A percentile compares a stretch with the other conserved stretches of the same genome.
These are phyloP conservation scores for Galerucella pusilla DNA, from an alignment of 2,888 invertebrate genomes.

Conservation along the genomic window DNA sequence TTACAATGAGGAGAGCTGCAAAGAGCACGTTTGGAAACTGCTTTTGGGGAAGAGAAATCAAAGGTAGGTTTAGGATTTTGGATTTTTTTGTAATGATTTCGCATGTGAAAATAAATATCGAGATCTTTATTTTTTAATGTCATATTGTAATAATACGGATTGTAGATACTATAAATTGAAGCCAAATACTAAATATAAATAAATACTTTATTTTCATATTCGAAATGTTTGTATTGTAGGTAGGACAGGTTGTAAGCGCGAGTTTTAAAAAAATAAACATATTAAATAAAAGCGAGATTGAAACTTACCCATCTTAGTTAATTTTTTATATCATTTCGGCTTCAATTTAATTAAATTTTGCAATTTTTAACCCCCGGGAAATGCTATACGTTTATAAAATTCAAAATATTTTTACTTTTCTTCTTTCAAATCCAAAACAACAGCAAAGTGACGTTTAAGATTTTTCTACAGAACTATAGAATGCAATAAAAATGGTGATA, in stretches of 20 bases:
- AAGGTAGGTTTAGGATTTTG: constrained; percentile 61
- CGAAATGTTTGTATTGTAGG: constrained; percentile 30
- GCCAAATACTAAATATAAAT: not conserved
- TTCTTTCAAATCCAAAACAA: not conserved
- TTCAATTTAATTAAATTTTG: constrained; percentile 2
- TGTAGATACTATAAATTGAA: constrained; percentile 6
- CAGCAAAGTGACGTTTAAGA: not conserved
- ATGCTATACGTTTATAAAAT: not conserved
- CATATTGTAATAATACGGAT: constrained; percentile 42
- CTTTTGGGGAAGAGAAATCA: constrained; percentile 60
- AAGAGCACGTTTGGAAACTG: constrained; percentile 43
- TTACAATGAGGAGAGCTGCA: constrained; percentile 35
- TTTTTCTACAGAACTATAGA: not conserved
- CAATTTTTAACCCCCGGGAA: not conserved
- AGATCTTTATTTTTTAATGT: constrained; percentile 54
- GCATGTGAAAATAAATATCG: constrained; percentile 63
- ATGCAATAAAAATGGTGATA: too few species aligned
- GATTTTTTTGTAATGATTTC: constrained; percentile 64
- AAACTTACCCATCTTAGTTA: constrained; percentile 21
- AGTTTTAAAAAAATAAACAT: constrained; percentile 10
- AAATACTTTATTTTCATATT: constrained; percentile 2
- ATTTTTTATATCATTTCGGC: constrained; percentile 5
- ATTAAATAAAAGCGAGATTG: not conserved
- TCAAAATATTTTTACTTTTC: constrained; percentile 1
- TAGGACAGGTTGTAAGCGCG: constrained; percentile 19